These are phyloP conservation scores for Aldrovandia affinis DNA, from an alignment of 2,797 vertebrate genomes.

Conservation along the genomic window DNA sequence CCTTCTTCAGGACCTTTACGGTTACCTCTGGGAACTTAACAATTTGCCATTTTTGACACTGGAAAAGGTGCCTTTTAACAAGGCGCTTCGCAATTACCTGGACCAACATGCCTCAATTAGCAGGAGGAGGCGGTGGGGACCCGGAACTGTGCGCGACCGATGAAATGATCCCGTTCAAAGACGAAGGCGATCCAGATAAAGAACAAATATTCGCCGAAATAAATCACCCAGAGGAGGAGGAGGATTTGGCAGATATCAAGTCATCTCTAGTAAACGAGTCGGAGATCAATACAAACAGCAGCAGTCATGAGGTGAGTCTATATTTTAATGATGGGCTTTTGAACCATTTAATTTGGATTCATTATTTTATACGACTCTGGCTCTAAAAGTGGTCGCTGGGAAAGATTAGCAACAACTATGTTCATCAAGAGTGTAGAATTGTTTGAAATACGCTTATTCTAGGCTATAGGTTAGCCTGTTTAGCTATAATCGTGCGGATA, in stretches of 20 bases:
- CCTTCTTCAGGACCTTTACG: not conserved
- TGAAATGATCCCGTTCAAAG: conserved; percentile 98
- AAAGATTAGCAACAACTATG: too few species aligned
- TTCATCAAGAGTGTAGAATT: too few species aligned
- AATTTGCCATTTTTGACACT: conserved; percentile 11
- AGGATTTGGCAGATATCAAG: conserved; percentile 95
- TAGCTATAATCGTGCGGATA: not conserved
- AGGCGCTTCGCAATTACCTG: not conserved
- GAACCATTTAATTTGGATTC: not conserved
- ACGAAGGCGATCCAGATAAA: conserved; percentile 95
- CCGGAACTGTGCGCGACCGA: conserved; percentile 97
- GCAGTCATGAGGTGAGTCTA: conserved; percentile 87
- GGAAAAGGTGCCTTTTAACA: conserved; percentile 10
- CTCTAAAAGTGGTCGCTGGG: not conserved
- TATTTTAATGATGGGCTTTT: not conserved
- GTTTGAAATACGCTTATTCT: too few species aligned
- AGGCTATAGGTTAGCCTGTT: not conserved
- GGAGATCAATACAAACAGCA: conserved; percentile 88
- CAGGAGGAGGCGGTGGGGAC: conserved; percentile 84
- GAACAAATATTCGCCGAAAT: conserved; percentile 98
- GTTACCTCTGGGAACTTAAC: not conserved
- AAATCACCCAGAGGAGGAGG: conserved; percentile 94
- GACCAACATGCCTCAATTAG: conserved; percentile 84
- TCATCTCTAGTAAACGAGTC: conserved; percentile 95
- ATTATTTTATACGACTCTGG: not conserved